phyloP scores from a whole-genome alignment of 1,140 invertebrate genomes.

The Paramacrobiotus metropolitanus region DNA sequence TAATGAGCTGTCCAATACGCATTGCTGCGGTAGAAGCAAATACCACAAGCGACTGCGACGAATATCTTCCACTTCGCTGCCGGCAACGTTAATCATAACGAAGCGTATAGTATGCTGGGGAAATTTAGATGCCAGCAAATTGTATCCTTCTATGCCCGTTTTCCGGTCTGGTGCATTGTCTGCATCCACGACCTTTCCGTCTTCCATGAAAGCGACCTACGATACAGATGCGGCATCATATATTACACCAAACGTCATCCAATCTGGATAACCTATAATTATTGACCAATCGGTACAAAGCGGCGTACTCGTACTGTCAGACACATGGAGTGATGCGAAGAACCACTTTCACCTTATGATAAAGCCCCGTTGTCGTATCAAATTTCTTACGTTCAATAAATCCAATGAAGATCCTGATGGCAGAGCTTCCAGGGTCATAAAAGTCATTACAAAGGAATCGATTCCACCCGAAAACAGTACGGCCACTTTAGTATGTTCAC shows the following conservation, averaged over 20 bases:
- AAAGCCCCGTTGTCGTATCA: neutral
- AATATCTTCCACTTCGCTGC: slow-evolving; percentile 33
- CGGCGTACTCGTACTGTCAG: too few species aligned
- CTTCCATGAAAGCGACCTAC: neutral
- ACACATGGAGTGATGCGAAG: neutral
- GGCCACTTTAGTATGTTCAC: slow-evolving; percentile 46
- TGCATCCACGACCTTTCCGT: neutral
- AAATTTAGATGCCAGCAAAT: slow-evolving; percentile 42
- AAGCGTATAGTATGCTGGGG: slow-evolving; percentile 45
- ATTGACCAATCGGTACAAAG: too few species aligned
- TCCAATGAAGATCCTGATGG: slow-evolving; percentile 48
- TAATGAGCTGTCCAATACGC: slow-evolving; percentile 83
- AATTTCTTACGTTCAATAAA: slow-evolving; percentile 53
- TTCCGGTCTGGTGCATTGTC: slow-evolving; percentile 50
- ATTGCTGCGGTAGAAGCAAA: slow-evolving; percentile 24
- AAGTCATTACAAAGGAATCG: slow-evolving; percentile 68
- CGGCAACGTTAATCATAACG: slow-evolving; percentile 49
- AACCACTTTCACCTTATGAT: neutral
- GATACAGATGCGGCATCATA: too few species aligned
- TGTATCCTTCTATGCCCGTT: slow-evolving; percentile 44
- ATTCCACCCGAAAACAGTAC: slow-evolving; percentile 84
- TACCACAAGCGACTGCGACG: neutral
- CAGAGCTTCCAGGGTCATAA: slow-evolving; percentile 43
- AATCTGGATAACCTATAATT: too few species aligned
- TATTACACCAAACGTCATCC: too few species aligned